A percentile compares a stretch with the other conserved stretches of the same genome.
phyloP scores from a whole-genome alignment of 2,797 vertebrate genomes.

The Sparus aurata region DNA sequence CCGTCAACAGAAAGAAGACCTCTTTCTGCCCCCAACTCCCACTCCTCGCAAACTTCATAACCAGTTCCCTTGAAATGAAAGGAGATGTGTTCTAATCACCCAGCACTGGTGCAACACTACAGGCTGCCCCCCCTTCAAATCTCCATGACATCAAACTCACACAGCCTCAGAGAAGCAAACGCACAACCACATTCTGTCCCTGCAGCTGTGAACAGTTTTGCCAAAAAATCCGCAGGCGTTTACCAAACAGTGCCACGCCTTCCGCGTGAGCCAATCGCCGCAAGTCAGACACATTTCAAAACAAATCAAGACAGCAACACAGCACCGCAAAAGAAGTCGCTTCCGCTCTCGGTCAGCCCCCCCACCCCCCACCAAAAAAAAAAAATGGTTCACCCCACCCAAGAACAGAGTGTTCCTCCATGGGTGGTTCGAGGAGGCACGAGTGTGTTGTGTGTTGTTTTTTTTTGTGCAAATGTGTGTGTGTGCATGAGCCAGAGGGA shows the following conservation, averaged over 20 bases:
- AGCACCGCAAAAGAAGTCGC: conserved; percentile 62
- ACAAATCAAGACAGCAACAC: conserved; percentile 67
- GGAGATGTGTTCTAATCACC: conserved; percentile 51
- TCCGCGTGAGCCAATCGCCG: conserved; percentile 62
- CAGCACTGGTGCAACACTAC: conserved; percentile 49
- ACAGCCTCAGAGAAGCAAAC: conserved; percentile 44
- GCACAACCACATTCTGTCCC: conserved; percentile 64
- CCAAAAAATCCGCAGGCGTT: conserved; percentile 57
- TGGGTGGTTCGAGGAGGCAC: conserved; percentile 74
- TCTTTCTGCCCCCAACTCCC: conserved; percentile 27
- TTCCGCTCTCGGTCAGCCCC: conserved; percentile 62
- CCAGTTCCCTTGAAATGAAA: conserved; percentile 49
- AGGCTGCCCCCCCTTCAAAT: conserved; percentile 45
- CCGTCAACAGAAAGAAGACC: conserved; percentile 31
- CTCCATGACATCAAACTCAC: conserved; percentile 65
- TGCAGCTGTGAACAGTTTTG: conserved; percentile 69
- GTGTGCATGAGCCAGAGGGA: conserved; percentile 57
- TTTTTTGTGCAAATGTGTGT: conserved; percentile 59
- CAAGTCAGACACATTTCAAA: conserved; percentile 66
- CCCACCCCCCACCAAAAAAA: conserved; percentile 17
- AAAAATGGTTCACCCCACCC: conserved; percentile 75
- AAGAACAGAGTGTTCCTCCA: conserved; percentile 81
- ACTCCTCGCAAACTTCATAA: conserved; percentile 32
- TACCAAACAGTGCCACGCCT: conserved; percentile 67
- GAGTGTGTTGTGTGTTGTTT: conserved; percentile 64